Evolutionary conservation across 2,113 vertebrate genomes (phyloP), one percentile per base, ranked within the genome.

Genomic region (Turdus rufiventris): DNA sequence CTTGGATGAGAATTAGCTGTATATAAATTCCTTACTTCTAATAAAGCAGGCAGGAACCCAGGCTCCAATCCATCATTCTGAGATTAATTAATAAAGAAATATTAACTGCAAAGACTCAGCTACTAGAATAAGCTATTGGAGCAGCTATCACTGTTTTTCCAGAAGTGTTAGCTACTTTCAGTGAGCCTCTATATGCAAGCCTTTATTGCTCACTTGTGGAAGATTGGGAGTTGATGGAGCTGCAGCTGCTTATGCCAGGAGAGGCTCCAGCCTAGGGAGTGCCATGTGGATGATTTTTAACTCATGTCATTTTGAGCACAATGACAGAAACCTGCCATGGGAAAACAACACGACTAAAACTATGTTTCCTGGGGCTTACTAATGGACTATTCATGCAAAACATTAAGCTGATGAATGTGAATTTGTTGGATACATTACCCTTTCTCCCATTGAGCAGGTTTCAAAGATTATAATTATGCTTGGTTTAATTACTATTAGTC

Each of bases 401-500:
- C 87, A 78, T 82, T 91, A 95, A 85, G 84, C 61, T 89, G 80
- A 80, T 85, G 70, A 94, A 94, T 92, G 73, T 73, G 68, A 91
- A 78, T 89, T 92, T 85, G 53, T 87, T 91, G 81, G 89, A 77
- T n/a, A 56, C 42, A 38, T 78, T 91, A 93, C 73, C 29, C 54
- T 79, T 95, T 79, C 53, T 95, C 91, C 84, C 87, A 87, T 82
- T 94, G 76, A 89, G 80, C 57, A 57, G 43, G 87, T 93, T 93
- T 94, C 80, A 81, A 91, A 87, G 50, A 87, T 73, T 84, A 62
- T 28, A 88, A 94, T 95, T 94, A 89, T 78, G 65, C 91, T 87
- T 92, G 45, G 61, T 75, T 93, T 96, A 94, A 95, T 92, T 93
- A 80, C 83, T 89, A 45, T 87, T 89, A 89, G 65, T 89, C 89